A percentile compares a stretch with the other conserved stretches of the same genome.
phyloP scores from a whole-genome alignment of 2,888 invertebrate species.

The Netelia virgata region DNA sequence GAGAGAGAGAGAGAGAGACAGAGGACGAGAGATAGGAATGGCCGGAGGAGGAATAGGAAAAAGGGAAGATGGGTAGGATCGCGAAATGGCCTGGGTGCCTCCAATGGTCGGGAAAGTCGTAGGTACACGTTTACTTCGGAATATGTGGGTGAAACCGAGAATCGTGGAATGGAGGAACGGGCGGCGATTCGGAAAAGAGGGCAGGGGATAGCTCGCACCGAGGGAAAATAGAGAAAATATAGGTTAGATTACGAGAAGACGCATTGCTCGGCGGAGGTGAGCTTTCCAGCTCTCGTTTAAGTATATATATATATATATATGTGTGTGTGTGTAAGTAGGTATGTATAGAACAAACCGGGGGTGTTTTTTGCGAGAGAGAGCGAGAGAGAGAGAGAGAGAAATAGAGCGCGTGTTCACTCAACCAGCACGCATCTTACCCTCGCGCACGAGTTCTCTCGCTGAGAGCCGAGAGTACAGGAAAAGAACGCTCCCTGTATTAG shows the following conservation, averaged over 20 bases:
- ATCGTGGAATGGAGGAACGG: constrained; percentile 8
- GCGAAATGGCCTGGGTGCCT: constrained; percentile 48
- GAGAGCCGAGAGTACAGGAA: constrained; percentile 49
- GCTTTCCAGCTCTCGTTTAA: constrained; percentile 64
- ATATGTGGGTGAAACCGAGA: constrained; percentile 55
- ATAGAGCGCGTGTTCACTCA: constrained; percentile 33
- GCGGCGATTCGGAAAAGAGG: constrained; percentile 36
- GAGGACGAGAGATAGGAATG: constrained; percentile 7
- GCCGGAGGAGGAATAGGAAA: constrained; percentile 23
- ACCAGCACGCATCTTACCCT: constrained; percentile 44
- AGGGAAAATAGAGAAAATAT: constrained; percentile 76
- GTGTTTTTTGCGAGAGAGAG: constrained; percentile 39
- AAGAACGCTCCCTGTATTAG: constrained; percentile 31
- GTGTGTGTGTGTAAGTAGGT: constrained; percentile 28
- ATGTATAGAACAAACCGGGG: constrained; percentile 63
- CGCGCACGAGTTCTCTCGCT: constrained; percentile 48
- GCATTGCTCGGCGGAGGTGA: constrained; percentile 71
- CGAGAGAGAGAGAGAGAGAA: neutral
- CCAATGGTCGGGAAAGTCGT: constrained; percentile 39
- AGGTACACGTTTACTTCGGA: constrained; percentile 38
- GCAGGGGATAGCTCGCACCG: constrained; percentile 67
- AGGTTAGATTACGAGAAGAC: constrained; percentile 79
- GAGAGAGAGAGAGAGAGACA: neutral
- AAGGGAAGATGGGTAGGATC: constrained; percentile 26
- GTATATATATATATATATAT: constrained; percentile 60